Base-by-base conservation (phyloP, 1,140 invertebrate species). In the Lineus longissimus region DNA sequence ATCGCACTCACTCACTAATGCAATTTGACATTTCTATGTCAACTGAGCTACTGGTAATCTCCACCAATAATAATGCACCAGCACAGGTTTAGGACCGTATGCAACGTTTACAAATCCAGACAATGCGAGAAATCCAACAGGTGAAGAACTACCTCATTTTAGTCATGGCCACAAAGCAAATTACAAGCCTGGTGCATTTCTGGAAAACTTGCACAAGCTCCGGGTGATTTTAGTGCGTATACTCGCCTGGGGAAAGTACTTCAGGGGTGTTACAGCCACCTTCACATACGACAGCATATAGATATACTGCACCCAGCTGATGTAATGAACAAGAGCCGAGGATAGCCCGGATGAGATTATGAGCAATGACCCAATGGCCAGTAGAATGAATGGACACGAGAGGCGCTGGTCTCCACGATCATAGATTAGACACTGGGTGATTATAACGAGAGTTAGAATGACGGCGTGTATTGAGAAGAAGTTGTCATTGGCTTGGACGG, bases 381-480 rank as follows among this genome's bases (percentile, higher is more conserved):
- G 47, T n/a, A 51, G 19, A 6, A 51, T 51, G 47, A 51, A 51
- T n/a, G 47, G 25, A 19, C 6, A 7, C 4, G 47, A 51, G 4
- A 51, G n/a, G 25, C 47, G 47, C n/a, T 51, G 47, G 25, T 51
- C 47, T 7, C 47, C 47, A 27, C 47, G 47, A 51, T 51, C 47
- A 51, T 23, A 51, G 25, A n/a, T 19, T 9, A 51, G 25, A 51
- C 47, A 51, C 47, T 51, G 47, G n/a, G n/a, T 23, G n/a, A 51
- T 51, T 4, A 51, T 51, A 9, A 27, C 25, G n/a, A n/a, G n/a
- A 9, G 47, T 51, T n/a, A 51, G 25, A 6, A 51, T n/a, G n/a
- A 51, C 47, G n/a, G 47, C 47, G n/a, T 51, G 47, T 4, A 51
- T 51, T 19, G 47, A 51, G 47, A 51, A 51, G 47, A 51, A 51